Evolutionary conservation across 2,113 vertebrate genomes (phyloP), one percentile per base, ranked within the genome.

Genomic region (Solea solea): DNA sequence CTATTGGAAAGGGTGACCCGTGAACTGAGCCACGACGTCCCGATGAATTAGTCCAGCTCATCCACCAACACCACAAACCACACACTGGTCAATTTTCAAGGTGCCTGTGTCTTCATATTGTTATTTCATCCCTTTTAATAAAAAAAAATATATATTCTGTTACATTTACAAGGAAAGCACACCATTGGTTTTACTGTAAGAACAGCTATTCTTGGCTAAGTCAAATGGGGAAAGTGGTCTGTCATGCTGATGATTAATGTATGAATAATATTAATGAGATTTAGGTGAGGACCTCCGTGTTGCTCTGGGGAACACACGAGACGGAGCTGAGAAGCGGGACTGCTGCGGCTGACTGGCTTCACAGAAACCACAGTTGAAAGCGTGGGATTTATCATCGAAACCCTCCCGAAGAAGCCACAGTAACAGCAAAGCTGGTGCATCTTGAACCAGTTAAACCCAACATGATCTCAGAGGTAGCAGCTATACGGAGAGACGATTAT

Each of bases 241-340:
- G 74, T 61, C 76, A 78, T 71, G 46, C 57, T 40, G 52, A 80
- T 88, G 77, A 89, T 82, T 82, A 84, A 89, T 88, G 74, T 48
- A 44, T 80, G 71, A 87, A 77, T 82, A 67, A 78, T 83, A 60
- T 83, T 83, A 44, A 40, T 67, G 63, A 68, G 49, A 74, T 83
- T 68, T 74, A 71, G 80, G 68, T 82, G 77, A 88, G 76, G 76
- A 75, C 80, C 83, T 75, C 53, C 15, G 9, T 72, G 50, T 75
- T 65, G 65, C 82, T 83, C 53, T 7, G 3, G 83, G 79, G 81
- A 82, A 52, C 10, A 15, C 40, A 39, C 56, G 60, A 69, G 65
- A 67, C 75, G 67, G 59, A 69, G 74, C 55, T 40, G 71, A 76
- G 65, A 73, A 70, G 59, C 48, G 73, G 77, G 69, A 81, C 78